Conservation (phyloP, 2,797 vertebrate species). For the Psittacula derbiana region DNA sequence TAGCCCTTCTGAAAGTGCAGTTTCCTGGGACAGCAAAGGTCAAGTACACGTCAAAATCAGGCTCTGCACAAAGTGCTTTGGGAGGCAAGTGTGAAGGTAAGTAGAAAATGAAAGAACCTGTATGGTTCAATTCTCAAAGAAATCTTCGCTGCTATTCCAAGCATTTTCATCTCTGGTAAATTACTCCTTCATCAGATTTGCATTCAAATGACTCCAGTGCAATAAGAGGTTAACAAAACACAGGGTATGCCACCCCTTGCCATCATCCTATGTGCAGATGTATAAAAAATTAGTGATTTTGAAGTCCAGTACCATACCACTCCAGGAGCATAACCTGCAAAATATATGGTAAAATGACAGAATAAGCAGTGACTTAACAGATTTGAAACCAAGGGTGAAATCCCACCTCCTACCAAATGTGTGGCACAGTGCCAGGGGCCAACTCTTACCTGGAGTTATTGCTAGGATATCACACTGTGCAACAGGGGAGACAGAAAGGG, state of each 20-base stretch:
- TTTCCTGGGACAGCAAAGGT: not conserved
- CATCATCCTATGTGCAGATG: not conserved
- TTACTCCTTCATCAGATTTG: not conserved
- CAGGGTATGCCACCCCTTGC: rapidly evolving
- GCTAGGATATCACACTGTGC: not conserved
- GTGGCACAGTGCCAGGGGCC: not conserved
- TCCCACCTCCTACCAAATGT: not conserved
- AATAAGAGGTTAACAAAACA: not conserved
- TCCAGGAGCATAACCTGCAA: not conserved
- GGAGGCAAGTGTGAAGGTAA: not conserved
- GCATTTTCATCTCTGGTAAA: not conserved
- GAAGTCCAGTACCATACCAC: not conserved
- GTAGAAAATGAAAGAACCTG: not conserved
- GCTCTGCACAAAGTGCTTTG: not conserved
- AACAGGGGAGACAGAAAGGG: not conserved
- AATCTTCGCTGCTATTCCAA: not conserved
- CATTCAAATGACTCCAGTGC: not conserved
- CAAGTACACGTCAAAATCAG: not conserved
- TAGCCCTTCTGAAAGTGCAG: not conserved
- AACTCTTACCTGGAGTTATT: not conserved
- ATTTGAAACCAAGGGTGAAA: not conserved
- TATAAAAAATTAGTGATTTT: not conserved
- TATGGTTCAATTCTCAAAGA: not conserved
- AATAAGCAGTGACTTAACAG: not conserved
- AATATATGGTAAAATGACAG: not conserved